phyloP scores from a whole-genome alignment of 2,113 vertebrate genomes.

The Falcunculus frontatus region DNA sequence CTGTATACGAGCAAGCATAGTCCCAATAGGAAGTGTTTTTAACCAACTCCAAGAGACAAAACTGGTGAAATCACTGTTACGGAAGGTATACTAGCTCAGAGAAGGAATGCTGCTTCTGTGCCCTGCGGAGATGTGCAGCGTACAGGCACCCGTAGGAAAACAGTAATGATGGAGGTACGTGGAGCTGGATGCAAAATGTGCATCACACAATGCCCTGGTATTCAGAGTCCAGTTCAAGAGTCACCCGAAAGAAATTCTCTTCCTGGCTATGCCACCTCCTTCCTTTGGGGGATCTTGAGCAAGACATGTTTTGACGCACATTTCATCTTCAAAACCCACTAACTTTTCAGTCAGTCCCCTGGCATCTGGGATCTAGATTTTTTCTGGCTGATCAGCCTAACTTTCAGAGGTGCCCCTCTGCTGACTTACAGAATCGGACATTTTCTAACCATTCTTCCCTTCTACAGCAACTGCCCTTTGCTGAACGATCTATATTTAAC shows the following conservation, averaged over 20 bases:
- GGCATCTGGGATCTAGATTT: background rate
- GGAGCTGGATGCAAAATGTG: background rate
- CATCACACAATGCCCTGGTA: background rate
- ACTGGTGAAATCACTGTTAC: background rate
- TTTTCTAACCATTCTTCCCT: background rate
- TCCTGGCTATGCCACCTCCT: background rate
- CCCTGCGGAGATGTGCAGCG: background rate
- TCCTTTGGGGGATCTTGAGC: background rate
- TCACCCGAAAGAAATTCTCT: background rate
- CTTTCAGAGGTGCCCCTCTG: background rate
- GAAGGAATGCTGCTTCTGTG: background rate
- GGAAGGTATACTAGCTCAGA: background rate
- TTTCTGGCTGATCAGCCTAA: background rate
- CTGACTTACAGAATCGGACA: background rate
- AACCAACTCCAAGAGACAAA: background rate
- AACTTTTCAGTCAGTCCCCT: background rate
- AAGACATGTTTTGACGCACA: background rate
- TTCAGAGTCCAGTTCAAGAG: background rate
- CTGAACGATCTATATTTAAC: constrained; percentile 23
- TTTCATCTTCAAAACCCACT: background rate
- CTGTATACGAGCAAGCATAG: fast-evolving
- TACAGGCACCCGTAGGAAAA: background rate
- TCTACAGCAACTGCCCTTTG: background rate
- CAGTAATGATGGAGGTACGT: background rate
- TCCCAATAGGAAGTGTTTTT: background rate